Evolutionary conservation across 64 coral and sea anemone genomes (phyloP), one percentile per base, ranked within the genome.

Genomic region (Pocillopora verrucosa): DNA sequence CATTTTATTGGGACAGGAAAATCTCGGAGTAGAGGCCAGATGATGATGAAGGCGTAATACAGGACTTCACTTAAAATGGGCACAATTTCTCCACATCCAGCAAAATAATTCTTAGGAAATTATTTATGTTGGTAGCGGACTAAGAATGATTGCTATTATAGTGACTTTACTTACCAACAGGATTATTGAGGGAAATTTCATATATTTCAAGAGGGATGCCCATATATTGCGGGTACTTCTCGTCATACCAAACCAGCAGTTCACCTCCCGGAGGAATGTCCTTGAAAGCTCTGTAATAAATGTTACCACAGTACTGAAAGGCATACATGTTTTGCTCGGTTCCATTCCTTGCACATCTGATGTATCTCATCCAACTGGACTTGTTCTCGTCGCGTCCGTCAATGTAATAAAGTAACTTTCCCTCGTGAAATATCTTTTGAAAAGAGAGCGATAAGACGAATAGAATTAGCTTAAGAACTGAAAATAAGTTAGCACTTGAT

Each of bases 211-310:
- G 17, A 4, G 90, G 90, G 11, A 92, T 92, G 11, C 90, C 90
- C 90, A 92, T 92, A 34, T 83, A 87, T 12, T 92, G 83, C 9
- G 90, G 90, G 24, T 92, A 92, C 56, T 70, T 87, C 0, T 87
- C 59, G 75, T 92, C 90, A 86, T 92, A 92, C 90, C 90, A 92
- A 56, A 92, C 90, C 76, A 92, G 36, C 26, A 92, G 70, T 68
- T 92, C 90, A 25, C 41, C 34, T 13, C 83, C 82, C 15, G 84
- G 26, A 25, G 83, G 73, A 17, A 92, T 87, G 83, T 84, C 86
- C 60, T 38, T 87, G 16, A 87, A 79, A 20, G 90, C 77, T 61
- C 83, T 75, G 75, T 92, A 92, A 26, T 87, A 92, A 58, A 92
- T 87, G 61, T 92, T 87, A 74, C 80, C 73, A 25, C 34, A 57